A percentile compares a stretch with the other conserved stretches of the same genome.
Evolutionary conservation across 2,113 vertebrate species (phyloP).

Genomic region (Corydoras maculifer): DNA sequence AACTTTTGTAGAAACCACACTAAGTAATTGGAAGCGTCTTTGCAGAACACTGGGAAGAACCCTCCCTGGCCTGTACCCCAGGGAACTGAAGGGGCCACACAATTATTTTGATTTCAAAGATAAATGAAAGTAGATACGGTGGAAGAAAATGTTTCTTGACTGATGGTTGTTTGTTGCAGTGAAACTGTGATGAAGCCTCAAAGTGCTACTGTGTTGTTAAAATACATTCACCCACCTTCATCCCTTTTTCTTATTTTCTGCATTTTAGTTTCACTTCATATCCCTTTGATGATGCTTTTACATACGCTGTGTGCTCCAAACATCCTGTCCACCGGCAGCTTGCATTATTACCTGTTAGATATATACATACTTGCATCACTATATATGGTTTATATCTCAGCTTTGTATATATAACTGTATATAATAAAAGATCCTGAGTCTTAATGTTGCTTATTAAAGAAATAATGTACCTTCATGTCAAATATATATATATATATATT

Average conservation of each 20-base stretch:
- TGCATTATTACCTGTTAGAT: too few species aligned
- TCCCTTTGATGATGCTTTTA: not conserved
- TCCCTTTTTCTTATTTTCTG: constrained; percentile 17
- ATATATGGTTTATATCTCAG: too few species aligned
- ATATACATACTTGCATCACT: too few species aligned
- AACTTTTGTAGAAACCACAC: too few species aligned
- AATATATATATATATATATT: too few species aligned
- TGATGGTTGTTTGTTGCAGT: constrained; percentile 26
- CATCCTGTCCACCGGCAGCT: not conserved
- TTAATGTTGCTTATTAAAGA: too few species aligned
- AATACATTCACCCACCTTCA: constrained; percentile 42
- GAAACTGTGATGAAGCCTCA: constrained; percentile 1
- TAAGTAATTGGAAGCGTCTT: not conserved
- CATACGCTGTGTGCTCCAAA: not conserved
- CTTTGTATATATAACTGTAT: too few species aligned
- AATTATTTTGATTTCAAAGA: too few species aligned
- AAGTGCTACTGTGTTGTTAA: constrained; percentile 16
- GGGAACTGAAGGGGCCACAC: too few species aligned
- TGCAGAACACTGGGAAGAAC: constrained; percentile 2
- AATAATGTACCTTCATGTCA: too few species aligned
- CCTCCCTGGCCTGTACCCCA: too few species aligned
- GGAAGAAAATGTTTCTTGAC: constrained; percentile 78
- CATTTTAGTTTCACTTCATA: constrained; percentile 3
- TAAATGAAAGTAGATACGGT: constrained; percentile 28
- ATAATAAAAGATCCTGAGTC: too few species aligned